phyloP scores from a whole-genome alignment of 2,113 vertebrate species.

The Perca fluviatilis region DNA sequence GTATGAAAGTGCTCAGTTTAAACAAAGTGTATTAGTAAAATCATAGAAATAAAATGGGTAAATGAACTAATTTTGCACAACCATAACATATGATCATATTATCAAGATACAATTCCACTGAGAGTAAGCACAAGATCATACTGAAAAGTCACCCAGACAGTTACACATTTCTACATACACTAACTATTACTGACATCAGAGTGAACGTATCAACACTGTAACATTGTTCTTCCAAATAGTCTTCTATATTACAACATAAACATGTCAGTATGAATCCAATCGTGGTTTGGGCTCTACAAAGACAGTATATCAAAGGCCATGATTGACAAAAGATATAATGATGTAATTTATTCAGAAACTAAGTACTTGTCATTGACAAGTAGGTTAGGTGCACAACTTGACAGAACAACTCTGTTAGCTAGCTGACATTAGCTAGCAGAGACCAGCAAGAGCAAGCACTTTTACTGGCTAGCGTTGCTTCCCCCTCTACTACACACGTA shows the following conservation, averaged over 20 bases:
- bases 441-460: slow-evolving; percentile 23
- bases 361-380: neutral
- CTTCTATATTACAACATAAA: neutral
- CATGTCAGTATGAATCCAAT: neutral
- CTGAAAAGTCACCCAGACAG: neutral
- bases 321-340: neutral
- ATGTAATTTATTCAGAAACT: neutral
- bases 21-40: too few relatives aligned
- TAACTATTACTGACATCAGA: neutral
- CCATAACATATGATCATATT: neutral
- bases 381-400: slow-evolving; percentile 12
- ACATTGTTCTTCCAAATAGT: neutral
- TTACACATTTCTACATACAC: neutral
- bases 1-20: too few relatives aligned
- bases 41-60: too few relatives aligned
- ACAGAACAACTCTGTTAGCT: slow-evolving; percentile 18
- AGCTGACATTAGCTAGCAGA: slow-evolving; percentile 30
- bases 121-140: neutral
- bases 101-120: neutral
- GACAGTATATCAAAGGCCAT: neutral
- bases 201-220: neutral
- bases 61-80: neutral
- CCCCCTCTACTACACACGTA: slow-evolving; percentile 24
- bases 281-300: neutral
- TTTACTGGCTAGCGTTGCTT: slow-evolving; percentile 28